Percentiles rank a stretch among this genome's conserved stretches.
Conservation (phyloP, 2,113 vertebrate genomes). For the Mola mola region DNA sequence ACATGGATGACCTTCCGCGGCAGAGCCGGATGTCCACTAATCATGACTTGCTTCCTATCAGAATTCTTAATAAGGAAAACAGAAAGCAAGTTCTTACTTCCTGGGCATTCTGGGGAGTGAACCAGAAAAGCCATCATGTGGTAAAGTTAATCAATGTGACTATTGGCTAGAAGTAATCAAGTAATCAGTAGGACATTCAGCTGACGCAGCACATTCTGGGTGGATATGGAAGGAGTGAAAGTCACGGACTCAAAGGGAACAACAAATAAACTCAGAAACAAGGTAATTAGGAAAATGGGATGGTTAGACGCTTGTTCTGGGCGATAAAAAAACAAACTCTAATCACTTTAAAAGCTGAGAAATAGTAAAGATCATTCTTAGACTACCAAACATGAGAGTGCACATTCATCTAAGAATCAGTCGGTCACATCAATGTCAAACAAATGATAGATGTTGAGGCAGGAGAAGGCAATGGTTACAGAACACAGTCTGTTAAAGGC, state of each 20-base stretch:
- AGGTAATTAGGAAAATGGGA: constrained; percentile 5
- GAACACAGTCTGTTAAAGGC: background rate
- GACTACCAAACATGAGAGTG: background rate
- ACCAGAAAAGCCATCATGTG: constrained; percentile 39
- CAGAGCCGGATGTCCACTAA: background rate
- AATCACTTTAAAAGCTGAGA: no score
- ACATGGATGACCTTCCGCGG: constrained; percentile 19
- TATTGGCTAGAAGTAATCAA: constrained; percentile 65
- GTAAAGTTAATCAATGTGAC: constrained; percentile 64
- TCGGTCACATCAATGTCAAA: no score
- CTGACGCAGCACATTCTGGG: constrained; percentile 46
- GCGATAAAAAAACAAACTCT: no score
- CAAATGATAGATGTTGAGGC: background rate
- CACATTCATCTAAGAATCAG: background rate
- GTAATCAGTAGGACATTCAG: constrained; percentile 50
- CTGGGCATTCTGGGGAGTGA: constrained; percentile 6
- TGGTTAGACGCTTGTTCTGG: background rate
- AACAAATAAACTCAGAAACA: constrained; percentile 2
- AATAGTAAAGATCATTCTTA: background rate
- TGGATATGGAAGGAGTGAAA: no score
- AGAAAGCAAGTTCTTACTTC: constrained; percentile 16
- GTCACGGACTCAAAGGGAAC: background rate
- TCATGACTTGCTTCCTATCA: constrained; percentile 1
- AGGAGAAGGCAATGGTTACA: background rate
- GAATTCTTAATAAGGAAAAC: constrained; percentile 3